phyloP scores from a whole-genome alignment of 2,797 vertebrate genomes.

The Labeo calbasu region DNA sequence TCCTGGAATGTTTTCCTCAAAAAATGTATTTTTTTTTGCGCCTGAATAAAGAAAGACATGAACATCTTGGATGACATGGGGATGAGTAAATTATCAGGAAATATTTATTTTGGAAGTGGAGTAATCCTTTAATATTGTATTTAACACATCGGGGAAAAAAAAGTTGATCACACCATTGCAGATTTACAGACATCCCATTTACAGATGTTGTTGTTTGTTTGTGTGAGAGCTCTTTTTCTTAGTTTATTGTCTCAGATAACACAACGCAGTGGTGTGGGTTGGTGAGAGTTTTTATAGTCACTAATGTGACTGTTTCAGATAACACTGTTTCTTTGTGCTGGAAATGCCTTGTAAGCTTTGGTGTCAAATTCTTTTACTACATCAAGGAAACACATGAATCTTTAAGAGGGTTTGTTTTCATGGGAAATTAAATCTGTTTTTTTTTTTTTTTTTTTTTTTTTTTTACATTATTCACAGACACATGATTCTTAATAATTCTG shows the following conservation, averaged over 20 bases:
- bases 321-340: not conserved
- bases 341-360: slow-evolving; percentile 8
- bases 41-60: too few relatives aligned
- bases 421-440: not conserved
- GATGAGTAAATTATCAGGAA: too few relatives aligned
- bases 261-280: slow-evolving; percentile 21
- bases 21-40: too few relatives aligned
- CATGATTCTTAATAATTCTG: not conserved
- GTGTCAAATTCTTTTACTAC: slow-evolving; percentile 1
- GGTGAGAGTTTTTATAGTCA: slow-evolving; percentile 18
- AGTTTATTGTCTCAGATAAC: slow-evolving; percentile 36
- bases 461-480: not conserved
- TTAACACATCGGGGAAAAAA: not conserved
- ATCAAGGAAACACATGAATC: not conserved
- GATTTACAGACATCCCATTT: not conserved
- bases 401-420: slow-evolving; percentile 10
- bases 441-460: not conserved
- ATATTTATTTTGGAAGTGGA: too few relatives aligned
- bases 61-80: too few relatives aligned
- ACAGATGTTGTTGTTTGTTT: not conserved
- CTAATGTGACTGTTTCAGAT: slow-evolving; percentile 27
- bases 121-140: not conserved
- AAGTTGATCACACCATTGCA: not conserved
- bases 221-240: not conserved
- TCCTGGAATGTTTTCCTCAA: too few relatives aligned